Percentiles rank a stretch among this genome's conserved stretches.
Conservation (phyloP, 1,140 invertebrate genomes). For the Pseudoatta argentina region DNA sequence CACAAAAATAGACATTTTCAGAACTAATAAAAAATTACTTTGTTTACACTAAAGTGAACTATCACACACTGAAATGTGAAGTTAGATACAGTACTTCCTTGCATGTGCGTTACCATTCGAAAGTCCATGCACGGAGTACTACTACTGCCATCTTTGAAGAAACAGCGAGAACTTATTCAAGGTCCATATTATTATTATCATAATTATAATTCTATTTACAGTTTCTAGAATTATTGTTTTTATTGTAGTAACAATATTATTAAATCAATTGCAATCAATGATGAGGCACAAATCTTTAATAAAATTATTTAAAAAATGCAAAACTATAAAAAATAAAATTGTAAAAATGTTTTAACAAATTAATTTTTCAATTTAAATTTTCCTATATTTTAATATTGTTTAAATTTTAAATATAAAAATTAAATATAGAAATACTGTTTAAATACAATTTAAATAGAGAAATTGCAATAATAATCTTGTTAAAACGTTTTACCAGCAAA, state of each 20-base stretch:
- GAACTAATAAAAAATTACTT: no score
- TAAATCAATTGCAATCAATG: not conserved
- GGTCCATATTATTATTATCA: no score
- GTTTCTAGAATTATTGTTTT: not conserved
- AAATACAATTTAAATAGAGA: not conserved
- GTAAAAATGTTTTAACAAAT: not conserved
- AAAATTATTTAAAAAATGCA: not conserved
- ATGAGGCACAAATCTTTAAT: no score
- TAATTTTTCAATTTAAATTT: not conserved
- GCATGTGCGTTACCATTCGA: no score
- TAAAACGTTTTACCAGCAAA: not conserved
- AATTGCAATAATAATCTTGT: not conserved
- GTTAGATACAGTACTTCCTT: no score
- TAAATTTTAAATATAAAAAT: not conserved
- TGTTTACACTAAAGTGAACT: no score
- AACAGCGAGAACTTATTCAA: no score
- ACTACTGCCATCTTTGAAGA: no score
- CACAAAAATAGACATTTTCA: no score
- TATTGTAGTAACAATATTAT: not conserved
- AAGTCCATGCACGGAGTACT: no score
- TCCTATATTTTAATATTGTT: not conserved
- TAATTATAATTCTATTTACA: not conserved
- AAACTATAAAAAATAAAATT: not conserved
- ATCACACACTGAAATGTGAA: no score
- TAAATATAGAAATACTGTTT: not conserved